Conservation (phyloP, 2,888 invertebrate genomes). For the Nomada fabriciana region DNA sequence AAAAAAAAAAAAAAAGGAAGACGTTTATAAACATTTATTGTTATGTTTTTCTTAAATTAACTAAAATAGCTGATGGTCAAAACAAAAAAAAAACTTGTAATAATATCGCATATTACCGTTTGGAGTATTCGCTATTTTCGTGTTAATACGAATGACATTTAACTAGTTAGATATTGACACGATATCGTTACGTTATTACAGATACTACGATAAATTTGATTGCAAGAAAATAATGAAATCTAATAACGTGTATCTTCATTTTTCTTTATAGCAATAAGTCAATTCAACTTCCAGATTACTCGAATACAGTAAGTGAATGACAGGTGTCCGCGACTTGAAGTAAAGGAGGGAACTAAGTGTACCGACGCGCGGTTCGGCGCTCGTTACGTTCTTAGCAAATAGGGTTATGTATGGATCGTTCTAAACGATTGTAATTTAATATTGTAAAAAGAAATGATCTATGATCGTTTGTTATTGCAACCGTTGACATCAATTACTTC, state of each 20-base stretch:
- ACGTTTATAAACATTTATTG: too few species aligned
- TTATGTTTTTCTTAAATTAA: neutral
- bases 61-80: neutral
- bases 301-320: slow-evolving; percentile 69
- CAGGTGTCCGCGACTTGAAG: slow-evolving; percentile 76
- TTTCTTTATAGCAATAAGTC: too few species aligned
- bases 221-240: neutral
- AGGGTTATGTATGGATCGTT: slow-evolving; percentile 69
- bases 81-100: neutral
- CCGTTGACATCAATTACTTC: slow-evolving; percentile 1
- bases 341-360: slow-evolving; percentile 75
- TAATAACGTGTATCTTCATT: too few species aligned
- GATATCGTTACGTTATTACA: neutral
- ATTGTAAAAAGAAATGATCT: neutral
- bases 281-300: neutral
- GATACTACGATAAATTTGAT: neutral
- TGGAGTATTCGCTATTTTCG: neutral
- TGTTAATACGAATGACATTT: neutral
- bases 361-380: slow-evolving; percentile 79
- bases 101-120: neutral
- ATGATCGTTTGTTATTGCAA: neutral
- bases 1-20: too few species aligned
- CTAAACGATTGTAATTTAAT: slow-evolving; percentile 14
- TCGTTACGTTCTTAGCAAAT: slow-evolving; percentile 53
- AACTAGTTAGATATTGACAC: neutral